Conservation (phyloP, 30 jellyfish, hydroid and myxozoan genomes). For the Nemopilema nomurai region DNA sequence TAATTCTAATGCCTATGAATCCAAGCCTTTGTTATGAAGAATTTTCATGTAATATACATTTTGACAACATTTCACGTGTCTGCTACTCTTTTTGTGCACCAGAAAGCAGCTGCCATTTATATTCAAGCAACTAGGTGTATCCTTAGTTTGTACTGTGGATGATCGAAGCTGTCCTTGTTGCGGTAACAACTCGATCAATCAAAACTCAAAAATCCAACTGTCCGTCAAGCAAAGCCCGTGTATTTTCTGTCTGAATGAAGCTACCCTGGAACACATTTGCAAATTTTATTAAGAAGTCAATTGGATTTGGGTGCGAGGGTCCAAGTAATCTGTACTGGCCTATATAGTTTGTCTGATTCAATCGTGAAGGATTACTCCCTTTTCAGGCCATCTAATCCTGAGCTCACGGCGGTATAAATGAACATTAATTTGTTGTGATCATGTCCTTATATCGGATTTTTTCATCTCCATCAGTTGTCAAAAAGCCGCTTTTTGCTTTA, state of each 20-base stretch:
- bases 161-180: too few relatives aligned
- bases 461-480: conserved; percentile 24
- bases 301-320: conserved; percentile 22
- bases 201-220: too few relatives aligned
- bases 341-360: conserved; percentile 13
- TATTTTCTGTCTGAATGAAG: background rate
- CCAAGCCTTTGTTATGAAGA: too few relatives aligned
- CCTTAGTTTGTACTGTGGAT: too few relatives aligned
- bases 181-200: too few relatives aligned
- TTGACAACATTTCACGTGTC: too few relatives aligned
- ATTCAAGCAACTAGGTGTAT: too few relatives aligned
- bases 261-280: background rate
- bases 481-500: conserved; percentile 20
- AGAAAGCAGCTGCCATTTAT: too few relatives aligned
- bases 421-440: conserved; percentile 32
- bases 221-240: background rate
- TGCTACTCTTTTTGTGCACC: too few relatives aligned
- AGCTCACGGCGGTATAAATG: conserved; percentile 11
- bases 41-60: too few relatives aligned
- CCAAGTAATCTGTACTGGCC: conserved; percentile 5
- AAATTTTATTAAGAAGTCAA: background rate
- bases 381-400: conserved; percentile 17
- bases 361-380: conserved; percentile 12
- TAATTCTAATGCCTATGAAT: too few relatives aligned
- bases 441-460: conserved; percentile 40